phyloP scores from a whole-genome alignment of 2,888 invertebrate species.

The Aplocera efformata region DNA sequence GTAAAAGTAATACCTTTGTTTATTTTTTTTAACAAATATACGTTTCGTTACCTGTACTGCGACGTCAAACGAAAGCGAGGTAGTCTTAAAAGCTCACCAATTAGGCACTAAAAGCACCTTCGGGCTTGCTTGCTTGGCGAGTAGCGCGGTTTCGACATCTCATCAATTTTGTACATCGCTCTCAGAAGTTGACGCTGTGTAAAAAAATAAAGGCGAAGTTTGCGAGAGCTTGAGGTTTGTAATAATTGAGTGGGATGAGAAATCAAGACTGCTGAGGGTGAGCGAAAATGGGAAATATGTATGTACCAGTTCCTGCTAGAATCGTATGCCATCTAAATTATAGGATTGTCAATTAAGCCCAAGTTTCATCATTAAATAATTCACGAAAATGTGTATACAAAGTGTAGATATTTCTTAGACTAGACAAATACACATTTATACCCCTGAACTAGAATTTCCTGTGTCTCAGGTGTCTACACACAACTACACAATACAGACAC shows the following conservation, averaged over 20 bases:
- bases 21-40: conserved; percentile 20
- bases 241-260: conserved; percentile 19
- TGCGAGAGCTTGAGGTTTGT: conserved; percentile 23
- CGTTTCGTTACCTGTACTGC: conserved; percentile 47
- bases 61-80: conserved; percentile 73
- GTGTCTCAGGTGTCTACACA: no score
- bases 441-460: no score
- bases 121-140: conserved; percentile 59
- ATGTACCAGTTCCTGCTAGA: no score
- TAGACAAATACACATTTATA: no score
- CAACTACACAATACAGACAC: no score
- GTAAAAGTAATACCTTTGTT: conserved; percentile 11
- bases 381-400: no score
- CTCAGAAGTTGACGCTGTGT: conserved; percentile 51
- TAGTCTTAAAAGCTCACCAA: conserved; percentile 80
- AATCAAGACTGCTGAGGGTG: neutral
- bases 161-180: conserved; percentile 77
- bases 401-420: no score
- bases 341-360: no score
- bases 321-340: no score
- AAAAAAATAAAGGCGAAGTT: conserved; percentile 28
- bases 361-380: no score
- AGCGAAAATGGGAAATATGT: no score
- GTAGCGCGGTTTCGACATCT: conserved; percentile 66
- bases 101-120: conserved; percentile 81